Evolutionary conservation across 2,113 vertebrate genomes (phyloP), one percentile per base, ranked within the genome.

Genomic region (Mungos mungo): DNA sequence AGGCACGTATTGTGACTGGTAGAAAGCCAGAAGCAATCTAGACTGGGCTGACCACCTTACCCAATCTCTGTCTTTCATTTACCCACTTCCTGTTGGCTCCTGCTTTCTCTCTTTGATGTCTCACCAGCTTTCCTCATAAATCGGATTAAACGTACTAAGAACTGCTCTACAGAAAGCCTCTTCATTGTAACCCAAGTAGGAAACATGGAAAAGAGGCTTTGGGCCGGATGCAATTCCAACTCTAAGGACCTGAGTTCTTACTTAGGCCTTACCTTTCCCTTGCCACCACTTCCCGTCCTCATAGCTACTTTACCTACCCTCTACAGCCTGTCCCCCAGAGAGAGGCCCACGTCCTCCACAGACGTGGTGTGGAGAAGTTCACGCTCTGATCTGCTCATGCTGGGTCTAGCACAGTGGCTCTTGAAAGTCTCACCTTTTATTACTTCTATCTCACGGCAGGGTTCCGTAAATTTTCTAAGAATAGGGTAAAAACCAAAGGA

Each of bases 201-300:
- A 41, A 83, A 93, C 47, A 72, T 1, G 2, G n/a, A 33, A 38
- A 38, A 79, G 15, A 16, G 15, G 31, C 47, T 87, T 6, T 23
- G 2, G 16, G 25, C 15, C 23, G 11, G 45, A 21, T 21, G 10
- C 11, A 29, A 14, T 10, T 33, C 31, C 31, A 79, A 5, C 31
- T 29, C 65, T 41, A 23, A 38, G 33, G 88, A 41, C 50, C 19
- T 5, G 14, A 69, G 80, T 50, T 50, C 31, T 81, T 45, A 35
- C 0, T 1, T 4, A 23, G 54, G 54, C 14, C 10, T 25, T 1
- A 4, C 29, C 7, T 12, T 68, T 9, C 6, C 16, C 50, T 33
- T 18, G 38, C 19, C n/a, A 15, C 38, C 2, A 14, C 19, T 6
- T 25, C 66, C 69, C 5, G 8, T 65, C 31, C 14, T 52, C 29